phyloP scores from a whole-genome alignment of 2,888 invertebrate species.

The Acanthoscelides obtectus region DNA sequence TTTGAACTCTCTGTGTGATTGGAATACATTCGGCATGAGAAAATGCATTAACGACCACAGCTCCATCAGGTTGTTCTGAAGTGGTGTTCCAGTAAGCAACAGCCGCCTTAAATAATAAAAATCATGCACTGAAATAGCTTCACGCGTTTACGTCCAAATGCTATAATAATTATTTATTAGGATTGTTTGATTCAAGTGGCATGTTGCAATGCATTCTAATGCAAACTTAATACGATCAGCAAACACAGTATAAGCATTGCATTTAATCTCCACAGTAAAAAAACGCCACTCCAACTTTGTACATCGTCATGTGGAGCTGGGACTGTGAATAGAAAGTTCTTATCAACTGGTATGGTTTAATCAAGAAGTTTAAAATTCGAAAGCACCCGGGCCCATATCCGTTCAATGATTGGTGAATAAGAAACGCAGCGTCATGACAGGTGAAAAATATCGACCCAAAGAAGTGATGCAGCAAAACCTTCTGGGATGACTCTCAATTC shows the following conservation, averaged over 20 bases:
- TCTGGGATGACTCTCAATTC: too few relatives aligned
- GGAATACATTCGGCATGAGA: conserved; percentile 95
- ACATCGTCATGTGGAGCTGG: neutral
- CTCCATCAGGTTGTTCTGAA: conserved; percentile 95
- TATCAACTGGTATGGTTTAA: too few relatives aligned
- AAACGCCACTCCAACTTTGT: neutral
- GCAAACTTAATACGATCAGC: neutral
- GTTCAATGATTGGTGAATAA: too few relatives aligned
- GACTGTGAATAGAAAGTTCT: too few relatives aligned
- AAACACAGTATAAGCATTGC: neutral
- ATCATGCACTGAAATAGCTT: neutral
- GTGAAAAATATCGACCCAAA: too few relatives aligned
- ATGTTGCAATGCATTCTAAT: neutral
- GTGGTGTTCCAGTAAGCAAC: conserved; percentile 88
- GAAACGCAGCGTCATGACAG: too few relatives aligned
- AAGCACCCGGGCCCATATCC: too few relatives aligned
- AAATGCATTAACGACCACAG: conserved; percentile 98
- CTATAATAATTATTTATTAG: too few relatives aligned
- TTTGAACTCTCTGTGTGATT: conserved; percentile 92
- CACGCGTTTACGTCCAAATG: neutral
- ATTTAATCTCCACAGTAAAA: neutral
- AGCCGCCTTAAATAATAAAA: conserved; percentile 64
- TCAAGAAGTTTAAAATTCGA: too few relatives aligned
- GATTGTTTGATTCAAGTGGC: too few relatives aligned
- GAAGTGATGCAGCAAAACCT: too few relatives aligned